phyloP scores from a whole-genome alignment of 1,140 invertebrate genomes.

The Octopus bimaculoides region DNA sequence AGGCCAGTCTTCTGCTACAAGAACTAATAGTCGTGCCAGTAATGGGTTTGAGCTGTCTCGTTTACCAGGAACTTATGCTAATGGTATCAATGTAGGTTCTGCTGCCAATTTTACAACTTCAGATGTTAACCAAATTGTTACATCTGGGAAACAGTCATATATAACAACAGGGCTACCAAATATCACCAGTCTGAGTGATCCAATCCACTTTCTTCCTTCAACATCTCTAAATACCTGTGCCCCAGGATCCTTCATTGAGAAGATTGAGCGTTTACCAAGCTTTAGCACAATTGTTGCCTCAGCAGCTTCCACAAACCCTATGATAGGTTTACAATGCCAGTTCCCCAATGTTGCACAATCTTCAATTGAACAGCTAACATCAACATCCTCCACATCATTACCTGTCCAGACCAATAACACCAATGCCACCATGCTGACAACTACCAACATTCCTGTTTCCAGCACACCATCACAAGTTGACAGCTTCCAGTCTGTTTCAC shows the following conservation, averaged over 20 bases:
- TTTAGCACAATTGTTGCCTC: conserved; percentile 28
- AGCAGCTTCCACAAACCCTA: conserved; percentile 6
- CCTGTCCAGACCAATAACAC: conserved; percentile 19
- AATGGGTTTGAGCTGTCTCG: conserved; percentile 20
- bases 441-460: not conserved
- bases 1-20: not conserved
- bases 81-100: not conserved
- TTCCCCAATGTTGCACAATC: not conserved
- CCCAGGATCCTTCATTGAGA: conserved; percentile 11
- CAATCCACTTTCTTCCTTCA: not conserved
- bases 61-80: conserved; percentile 10
- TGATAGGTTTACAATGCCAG: conserved; percentile 13
- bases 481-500: not conserved
- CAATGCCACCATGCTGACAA: not conserved
- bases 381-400: conserved; percentile 21
- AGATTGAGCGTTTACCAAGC: conserved; percentile 24
- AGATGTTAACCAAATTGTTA: conserved; percentile 3
- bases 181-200: conserved; percentile 9
- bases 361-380: conserved; percentile 12
- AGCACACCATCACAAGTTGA: not conserved
- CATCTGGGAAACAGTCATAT: not conserved
- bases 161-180: not conserved
- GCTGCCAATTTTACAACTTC: not conserved
- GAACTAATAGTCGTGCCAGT: not conserved
- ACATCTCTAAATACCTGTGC: conserved; percentile 5